phyloP scores from a whole-genome alignment of 2,888 invertebrate species.

The Acrobeloides nanus region DNA sequence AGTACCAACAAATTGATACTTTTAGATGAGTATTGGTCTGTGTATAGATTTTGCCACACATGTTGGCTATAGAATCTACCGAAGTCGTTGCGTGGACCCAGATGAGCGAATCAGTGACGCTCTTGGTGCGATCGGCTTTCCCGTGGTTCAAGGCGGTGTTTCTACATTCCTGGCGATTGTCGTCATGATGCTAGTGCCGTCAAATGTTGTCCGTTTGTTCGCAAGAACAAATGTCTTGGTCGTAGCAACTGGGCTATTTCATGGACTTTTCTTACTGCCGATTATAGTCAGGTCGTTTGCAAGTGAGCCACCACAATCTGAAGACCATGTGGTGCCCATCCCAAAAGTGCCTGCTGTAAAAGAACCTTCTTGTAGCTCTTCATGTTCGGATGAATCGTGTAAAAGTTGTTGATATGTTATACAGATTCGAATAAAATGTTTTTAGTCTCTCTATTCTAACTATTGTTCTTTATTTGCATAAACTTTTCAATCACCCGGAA shows the following conservation, averaged over 20 bases:
- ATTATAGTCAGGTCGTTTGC: constrained; percentile 42
- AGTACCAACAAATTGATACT: no score
- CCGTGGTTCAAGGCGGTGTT: constrained; percentile 50
- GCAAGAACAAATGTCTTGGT: constrained; percentile 49
- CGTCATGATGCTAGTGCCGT: constrained; percentile 47
- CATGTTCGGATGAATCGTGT: no score
- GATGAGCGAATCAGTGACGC: constrained; percentile 41
- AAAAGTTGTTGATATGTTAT: no score
- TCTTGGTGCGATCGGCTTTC: constrained; percentile 52
- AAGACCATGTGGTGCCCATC: no score
- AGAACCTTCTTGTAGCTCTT: no score
- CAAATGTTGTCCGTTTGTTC: constrained; percentile 51
- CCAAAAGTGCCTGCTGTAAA: no score
- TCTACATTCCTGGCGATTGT: constrained; percentile 41
- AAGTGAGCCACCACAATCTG: no score
- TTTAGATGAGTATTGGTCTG: constrained; percentile 51
- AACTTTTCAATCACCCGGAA: no score
- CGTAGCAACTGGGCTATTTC: constrained; percentile 49
- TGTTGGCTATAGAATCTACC: constrained; percentile 47
- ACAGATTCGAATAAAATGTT: no score
- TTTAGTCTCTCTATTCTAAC: no score
- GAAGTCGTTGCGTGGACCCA: constrained; percentile 23
- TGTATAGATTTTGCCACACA: constrained; percentile 53
- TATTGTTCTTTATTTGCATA: no score
- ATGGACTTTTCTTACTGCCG: constrained; percentile 49